Conservation (phyloP, 2,113 vertebrate genomes). For the Chionodraco myersi region DNA sequence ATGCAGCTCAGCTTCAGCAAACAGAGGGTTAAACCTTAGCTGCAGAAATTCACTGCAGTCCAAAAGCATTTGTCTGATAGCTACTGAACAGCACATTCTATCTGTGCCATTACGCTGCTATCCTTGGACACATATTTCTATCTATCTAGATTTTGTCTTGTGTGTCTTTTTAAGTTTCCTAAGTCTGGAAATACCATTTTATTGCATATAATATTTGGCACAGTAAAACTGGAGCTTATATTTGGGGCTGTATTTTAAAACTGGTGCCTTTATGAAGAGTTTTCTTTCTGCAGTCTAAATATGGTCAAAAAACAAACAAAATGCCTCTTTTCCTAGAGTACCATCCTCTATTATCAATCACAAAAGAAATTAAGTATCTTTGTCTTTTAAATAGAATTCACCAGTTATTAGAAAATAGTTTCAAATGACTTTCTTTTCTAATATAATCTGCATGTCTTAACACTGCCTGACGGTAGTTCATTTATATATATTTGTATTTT, state of each 20-base stretch:
- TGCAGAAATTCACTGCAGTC: slow-evolving; percentile 90
- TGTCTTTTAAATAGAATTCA: slow-evolving; percentile 90
- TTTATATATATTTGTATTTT: slow-evolving; percentile 85
- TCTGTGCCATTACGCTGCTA: slow-evolving; percentile 75
- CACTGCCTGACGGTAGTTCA: slow-evolving; percentile 88
- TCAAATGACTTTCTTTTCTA: slow-evolving; percentile 86
- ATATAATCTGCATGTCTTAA: slow-evolving; percentile 92
- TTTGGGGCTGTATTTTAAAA: slow-evolving; percentile 86
- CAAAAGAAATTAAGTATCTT: slow-evolving; percentile 79
- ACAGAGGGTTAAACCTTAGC: slow-evolving; percentile 85
- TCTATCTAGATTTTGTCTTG: slow-evolving; percentile 62
- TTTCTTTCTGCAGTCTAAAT: slow-evolving; percentile 83
- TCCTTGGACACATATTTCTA: slow-evolving; percentile 70
- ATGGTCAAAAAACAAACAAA: slow-evolving; percentile 85
- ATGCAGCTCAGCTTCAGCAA: slow-evolving; percentile 70
- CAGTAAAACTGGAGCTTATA: slow-evolving; percentile 86
- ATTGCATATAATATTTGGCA: slow-evolving; percentile 93
- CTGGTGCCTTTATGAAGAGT: slow-evolving; percentile 84
- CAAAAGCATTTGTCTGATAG: slow-evolving; percentile 86
- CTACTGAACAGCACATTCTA: slow-evolving; percentile 84
- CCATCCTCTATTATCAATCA: slow-evolving; percentile 78
- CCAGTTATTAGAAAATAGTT: slow-evolving; percentile 95
- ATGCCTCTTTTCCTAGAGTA: slow-evolving; percentile 74
- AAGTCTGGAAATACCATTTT: slow-evolving; percentile 80
- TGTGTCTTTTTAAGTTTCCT: slow-evolving; percentile 58